Evolutionary conservation across 1,140 invertebrate species (phyloP).

Genomic region (Aphidius gifuensis): DNA sequence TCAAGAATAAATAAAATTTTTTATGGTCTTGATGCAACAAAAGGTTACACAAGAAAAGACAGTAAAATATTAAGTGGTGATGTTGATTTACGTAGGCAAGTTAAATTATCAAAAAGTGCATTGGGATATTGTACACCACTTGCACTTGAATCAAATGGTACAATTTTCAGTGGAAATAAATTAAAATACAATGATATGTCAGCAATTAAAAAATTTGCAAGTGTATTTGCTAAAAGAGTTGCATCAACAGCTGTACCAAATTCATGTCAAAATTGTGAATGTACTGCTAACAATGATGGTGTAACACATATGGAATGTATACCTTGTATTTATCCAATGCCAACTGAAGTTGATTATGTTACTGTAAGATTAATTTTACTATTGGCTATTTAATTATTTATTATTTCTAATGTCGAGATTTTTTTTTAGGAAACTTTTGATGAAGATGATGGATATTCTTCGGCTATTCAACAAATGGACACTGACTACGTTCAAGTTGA

Average conservation of each 20-base stretch:
- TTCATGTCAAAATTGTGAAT: constrained; percentile 71
- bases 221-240: constrained; percentile 68
- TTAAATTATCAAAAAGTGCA: constrained; percentile 70
- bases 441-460: constrained; percentile 44
- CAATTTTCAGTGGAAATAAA: constrained; percentile 64
- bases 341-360: constrained; percentile 55
- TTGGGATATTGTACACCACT: constrained; percentile 77
- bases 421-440: constrained; percentile 47
- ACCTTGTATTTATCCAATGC: constrained; percentile 58
- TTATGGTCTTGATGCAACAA: constrained; percentile 70
- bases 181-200: constrained; percentile 57
- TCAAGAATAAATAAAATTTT: constrained; percentile 68
- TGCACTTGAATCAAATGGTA: constrained; percentile 80
- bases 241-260: constrained; percentile 62
- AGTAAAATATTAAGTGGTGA: constrained; percentile 66
- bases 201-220: constrained; percentile 65
- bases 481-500: constrained; percentile 45
- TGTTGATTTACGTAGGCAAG: constrained; percentile 64
- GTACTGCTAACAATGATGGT: constrained; percentile 64
- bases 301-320: constrained; percentile 64
- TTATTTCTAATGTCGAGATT: not conserved
- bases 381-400: constrained; percentile 20
- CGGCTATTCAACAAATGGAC: constrained; percentile 41
- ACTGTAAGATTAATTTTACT: constrained; percentile 42
- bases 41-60: constrained; percentile 77